phyloP scores from a whole-genome alignment of 2,888 invertebrate genomes.

The Drosophila acutilabella region DNA sequence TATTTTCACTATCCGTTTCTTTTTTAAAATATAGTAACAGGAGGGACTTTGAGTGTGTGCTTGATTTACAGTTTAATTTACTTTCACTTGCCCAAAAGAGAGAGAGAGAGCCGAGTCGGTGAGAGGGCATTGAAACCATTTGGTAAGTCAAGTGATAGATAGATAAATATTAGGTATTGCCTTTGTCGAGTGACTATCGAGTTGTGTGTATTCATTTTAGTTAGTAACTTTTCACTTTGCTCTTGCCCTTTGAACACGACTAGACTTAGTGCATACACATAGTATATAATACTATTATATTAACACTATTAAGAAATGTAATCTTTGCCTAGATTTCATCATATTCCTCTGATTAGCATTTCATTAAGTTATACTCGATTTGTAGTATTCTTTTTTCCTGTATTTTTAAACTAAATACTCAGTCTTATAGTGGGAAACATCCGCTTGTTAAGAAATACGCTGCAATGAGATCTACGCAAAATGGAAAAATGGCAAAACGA shows the following conservation, averaged over 20 bases:
- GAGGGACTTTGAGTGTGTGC: constrained; percentile 39
- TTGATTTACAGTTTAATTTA: background rate
- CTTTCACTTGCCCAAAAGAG: constrained; percentile 12
- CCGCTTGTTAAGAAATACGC: constrained; percentile 85
- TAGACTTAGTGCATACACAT: constrained; percentile 27
- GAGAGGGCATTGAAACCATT: constrained; percentile 67
- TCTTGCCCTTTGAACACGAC: constrained; percentile 51
- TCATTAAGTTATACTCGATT: constrained; percentile 26
- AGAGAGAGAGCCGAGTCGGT: constrained; percentile 22
- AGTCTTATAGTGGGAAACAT: constrained; percentile 85
- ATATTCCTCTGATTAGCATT: constrained; percentile 21
- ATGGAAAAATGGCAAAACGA: constrained; percentile 32
- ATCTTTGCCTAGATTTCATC: constrained; percentile 25
- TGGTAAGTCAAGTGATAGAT: constrained; percentile 40
- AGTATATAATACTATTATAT: background rate
- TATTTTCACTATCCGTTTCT: constrained; percentile 23
- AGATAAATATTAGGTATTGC: constrained; percentile 14
- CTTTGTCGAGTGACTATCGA: constrained; percentile 14
- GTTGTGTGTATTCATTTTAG: constrained; percentile 11
- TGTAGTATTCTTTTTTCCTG: constrained; percentile 41
- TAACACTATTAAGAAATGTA: constrained; percentile 20
- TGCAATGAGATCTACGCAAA: constrained; percentile 78
- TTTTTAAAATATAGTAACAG: constrained; percentile 38
- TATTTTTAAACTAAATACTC: constrained; percentile 84
- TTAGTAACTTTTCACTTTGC: constrained; percentile 49